Evolutionary conservation across 2,113 vertebrate species (phyloP), one percentile per base, ranked within the genome.

Genomic region (Neomonachus schauinslandi): DNA sequence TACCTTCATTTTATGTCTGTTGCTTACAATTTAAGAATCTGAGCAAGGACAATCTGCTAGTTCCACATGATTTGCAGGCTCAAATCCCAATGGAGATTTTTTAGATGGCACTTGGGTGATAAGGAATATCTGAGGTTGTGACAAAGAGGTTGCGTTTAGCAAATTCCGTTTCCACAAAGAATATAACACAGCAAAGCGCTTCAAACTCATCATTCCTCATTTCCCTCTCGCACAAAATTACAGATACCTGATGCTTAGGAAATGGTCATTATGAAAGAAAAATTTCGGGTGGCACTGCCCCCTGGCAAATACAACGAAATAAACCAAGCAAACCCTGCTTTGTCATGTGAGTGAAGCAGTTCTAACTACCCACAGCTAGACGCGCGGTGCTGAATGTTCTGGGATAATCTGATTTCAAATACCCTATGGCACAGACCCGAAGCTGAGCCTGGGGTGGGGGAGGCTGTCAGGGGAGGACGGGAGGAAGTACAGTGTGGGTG

Each of bases 391-490:
- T 3, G 3, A 16, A 15, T 46, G 71, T 89, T 63, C 96, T 67
- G 7, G 33, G 86, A 67, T 2, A 6, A 42, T 81, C 61, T 67
- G 36, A 69, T 19, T 80, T 36, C 57, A 15, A 61, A 9, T 12
- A n/a, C 10, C 28, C 67, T 71, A 12, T 16, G 11, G 59, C 42
- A 31, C 51, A 71, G 80, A 10, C 55, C 9, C 0, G 26, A 65
- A 57, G n/a, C 28, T 57, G 57, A 65, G 91, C 16, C n/a, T 53
- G 28, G 12, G 0, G 8, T 12, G 12, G 16, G 22, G 71, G 51
- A 7, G 12, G 42, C 4, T 0, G 0, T 4, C 13, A n/a, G 39
- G 12, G 2, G 8, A 16, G 19, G 31, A 33, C 0, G 7, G 49
- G 69, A 26, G 19, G 53, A 18, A 7, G n/a, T 9, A 2, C 4